These are phyloP conservation scores for Pelmatolapia mariae DNA, from an alignment of 2,113 vertebrate genomes.

Conservation along the genomic window DNA sequence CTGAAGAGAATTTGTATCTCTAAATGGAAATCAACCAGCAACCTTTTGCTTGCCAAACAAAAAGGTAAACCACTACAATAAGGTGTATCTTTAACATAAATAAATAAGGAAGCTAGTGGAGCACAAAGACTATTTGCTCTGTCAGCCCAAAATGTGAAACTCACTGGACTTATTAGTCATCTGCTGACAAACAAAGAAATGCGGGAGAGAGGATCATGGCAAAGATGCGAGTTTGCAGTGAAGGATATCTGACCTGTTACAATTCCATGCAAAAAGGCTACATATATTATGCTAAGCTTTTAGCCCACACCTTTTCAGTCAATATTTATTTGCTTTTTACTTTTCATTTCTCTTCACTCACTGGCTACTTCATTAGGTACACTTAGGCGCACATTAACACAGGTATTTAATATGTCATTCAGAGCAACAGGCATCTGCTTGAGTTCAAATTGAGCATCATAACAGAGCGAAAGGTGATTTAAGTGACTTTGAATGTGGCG, in stretches of 20 bases:
- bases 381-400: background rate
- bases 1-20: background rate
- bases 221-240: background rate
- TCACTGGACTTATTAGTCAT: background rate
- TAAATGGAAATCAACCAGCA: background rate
- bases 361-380: background rate
- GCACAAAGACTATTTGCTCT: background rate
- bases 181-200: background rate
- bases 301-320: background rate
- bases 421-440: background rate
- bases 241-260: background rate
- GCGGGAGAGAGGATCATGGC: background rate
- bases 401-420: background rate
- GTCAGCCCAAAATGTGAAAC: background rate
- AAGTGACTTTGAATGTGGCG: fast-evolving
- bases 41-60: background rate
- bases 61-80: background rate
- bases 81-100: background rate
- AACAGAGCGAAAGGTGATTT: background rate
- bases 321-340: background rate
- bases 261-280: background rate
- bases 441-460: background rate
- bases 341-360: fast-evolving
- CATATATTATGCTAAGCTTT: background rate
- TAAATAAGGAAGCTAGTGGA: background rate